A percentile compares a stretch with the other conserved stretches of the same genome.
phyloP scores from a whole-genome alignment of 2,797 vertebrate species.

The Clarias fuscus region DNA sequence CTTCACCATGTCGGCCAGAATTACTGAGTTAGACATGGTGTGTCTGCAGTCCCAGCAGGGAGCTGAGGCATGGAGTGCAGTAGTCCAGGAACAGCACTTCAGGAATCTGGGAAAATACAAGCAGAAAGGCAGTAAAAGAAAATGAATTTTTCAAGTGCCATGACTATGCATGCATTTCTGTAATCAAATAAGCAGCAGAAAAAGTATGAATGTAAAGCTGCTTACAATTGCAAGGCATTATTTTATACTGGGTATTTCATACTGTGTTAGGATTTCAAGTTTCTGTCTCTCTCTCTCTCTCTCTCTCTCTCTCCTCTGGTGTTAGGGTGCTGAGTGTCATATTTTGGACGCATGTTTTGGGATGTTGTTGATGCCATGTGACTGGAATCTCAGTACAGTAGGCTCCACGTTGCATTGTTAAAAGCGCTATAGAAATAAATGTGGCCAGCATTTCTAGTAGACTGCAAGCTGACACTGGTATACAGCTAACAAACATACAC shows the following conservation, averaged over 20 bases:
- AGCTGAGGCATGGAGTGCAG: slow-evolving; percentile 3
- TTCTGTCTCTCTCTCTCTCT: not conserved
- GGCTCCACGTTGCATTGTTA: not conserved
- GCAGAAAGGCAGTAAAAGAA: not conserved
- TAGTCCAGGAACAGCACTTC: not conserved
- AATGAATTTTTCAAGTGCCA: not conserved
- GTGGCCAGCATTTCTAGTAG: not conserved
- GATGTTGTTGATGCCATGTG: not conserved
- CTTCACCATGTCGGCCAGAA: slow-evolving; percentile 42
- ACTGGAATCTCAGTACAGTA: not conserved
- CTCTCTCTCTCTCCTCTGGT: not conserved
- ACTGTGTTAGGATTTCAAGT: not conserved
- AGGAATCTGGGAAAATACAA: not conserved
- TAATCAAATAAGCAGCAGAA: slow-evolving; percentile 6
- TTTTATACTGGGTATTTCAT: not conserved
- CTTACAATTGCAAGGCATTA: not conserved
- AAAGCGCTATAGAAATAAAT: no score
- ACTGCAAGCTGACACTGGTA: not conserved
- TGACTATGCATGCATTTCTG: slow-evolving; percentile 19
- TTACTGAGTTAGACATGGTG: slow-evolving; percentile 43
- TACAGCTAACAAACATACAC: not conserved
- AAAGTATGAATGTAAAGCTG: slow-evolving; percentile 1
- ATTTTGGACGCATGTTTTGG: not conserved
- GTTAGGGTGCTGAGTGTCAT: not conserved
- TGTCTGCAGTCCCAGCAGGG: slow-evolving; percentile 27